Percentiles rank a stretch among this genome's conserved stretches.
Evolutionary conservation across 2,113 vertebrate species (phyloP).

Genomic region (Ahaetulla prasina): DNA sequence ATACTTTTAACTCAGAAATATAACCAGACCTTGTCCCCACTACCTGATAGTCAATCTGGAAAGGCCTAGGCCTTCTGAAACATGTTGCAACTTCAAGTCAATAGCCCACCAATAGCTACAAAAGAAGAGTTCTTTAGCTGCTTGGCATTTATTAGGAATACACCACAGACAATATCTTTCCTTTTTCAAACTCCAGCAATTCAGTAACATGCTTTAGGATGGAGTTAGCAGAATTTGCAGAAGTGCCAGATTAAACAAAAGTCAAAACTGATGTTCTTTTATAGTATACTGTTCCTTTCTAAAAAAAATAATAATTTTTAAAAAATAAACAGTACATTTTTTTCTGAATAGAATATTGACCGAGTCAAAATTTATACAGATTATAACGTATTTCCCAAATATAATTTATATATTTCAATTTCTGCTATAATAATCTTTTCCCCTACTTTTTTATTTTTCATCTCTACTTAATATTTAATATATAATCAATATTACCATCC

Average conservation of each 20-base stretch:
- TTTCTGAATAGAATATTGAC: too few relatives aligned
- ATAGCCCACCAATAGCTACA: background rate
- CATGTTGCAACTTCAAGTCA: background rate
- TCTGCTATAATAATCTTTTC: too few relatives aligned
- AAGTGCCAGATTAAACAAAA: background rate
- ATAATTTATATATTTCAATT: too few relatives aligned
- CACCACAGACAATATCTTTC: background rate
- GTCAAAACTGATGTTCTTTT: too few relatives aligned
- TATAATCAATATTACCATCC: too few relatives aligned
- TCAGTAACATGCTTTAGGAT: background rate
- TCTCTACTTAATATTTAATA: too few relatives aligned
- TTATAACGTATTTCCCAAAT: too few relatives aligned
- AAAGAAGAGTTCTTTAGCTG: background rate
- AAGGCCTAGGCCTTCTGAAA: background rate
- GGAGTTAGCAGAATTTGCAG: background rate
- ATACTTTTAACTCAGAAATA: background rate
- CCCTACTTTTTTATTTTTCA: too few relatives aligned
- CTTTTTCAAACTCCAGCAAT: background rate
- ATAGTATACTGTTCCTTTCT: too few relatives aligned
- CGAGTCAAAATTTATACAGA: too few relatives aligned
- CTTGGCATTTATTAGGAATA: background rate
- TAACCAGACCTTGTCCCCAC: background rate
- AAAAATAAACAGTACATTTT: too few relatives aligned
- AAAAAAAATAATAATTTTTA: too few relatives aligned
- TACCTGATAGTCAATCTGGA: background rate